phyloP scores from a whole-genome alignment of 2,888 invertebrate genomes.

The Cacoxenus indagator region DNA sequence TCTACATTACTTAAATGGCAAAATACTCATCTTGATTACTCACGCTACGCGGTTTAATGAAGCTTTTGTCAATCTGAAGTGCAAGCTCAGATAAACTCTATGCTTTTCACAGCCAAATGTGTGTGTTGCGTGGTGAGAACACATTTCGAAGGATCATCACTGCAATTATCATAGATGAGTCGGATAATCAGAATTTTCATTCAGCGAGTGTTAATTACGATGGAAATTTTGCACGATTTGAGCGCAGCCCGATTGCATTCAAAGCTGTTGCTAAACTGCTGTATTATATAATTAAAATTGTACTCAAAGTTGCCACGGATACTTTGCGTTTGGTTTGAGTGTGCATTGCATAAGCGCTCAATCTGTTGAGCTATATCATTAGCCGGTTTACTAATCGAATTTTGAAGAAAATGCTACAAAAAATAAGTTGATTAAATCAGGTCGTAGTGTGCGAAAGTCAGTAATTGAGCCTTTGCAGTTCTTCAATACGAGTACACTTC shows the following conservation, averaged over 20 bases:
- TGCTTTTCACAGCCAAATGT: slow-evolving; percentile 57
- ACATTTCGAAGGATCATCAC: slow-evolving; percentile 32
- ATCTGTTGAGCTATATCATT: not conserved
- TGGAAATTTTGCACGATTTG: not conserved
- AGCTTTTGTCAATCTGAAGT: not conserved
- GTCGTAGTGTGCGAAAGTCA: not conserved
- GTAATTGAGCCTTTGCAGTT: not conserved
- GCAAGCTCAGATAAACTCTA: not conserved
- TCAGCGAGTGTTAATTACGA: slow-evolving; percentile 1
- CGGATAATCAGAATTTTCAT: not conserved
- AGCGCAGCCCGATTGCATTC: not conserved
- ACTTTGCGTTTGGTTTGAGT: not conserved
- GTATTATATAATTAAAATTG: not conserved
- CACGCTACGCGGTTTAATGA: not conserved
- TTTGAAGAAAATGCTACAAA: not conserved
- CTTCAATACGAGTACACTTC: not conserved
- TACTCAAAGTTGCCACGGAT: not conserved
- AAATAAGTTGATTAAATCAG: slow-evolving; percentile 9
- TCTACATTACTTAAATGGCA: too few relatives aligned
- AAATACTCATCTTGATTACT: not conserved
- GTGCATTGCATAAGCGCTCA: not conserved
- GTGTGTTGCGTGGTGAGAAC: slow-evolving; percentile 50
- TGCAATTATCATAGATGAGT: slow-evolving; percentile 1
- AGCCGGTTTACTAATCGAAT: not conserved
- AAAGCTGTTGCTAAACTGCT: not conserved